Evolutionary conservation across 37 sponge, comb jelly and placozoan genomes (phyloP), one percentile per base, ranked within the genome.

Genomic region (Dysidea cf. avara): DNA sequence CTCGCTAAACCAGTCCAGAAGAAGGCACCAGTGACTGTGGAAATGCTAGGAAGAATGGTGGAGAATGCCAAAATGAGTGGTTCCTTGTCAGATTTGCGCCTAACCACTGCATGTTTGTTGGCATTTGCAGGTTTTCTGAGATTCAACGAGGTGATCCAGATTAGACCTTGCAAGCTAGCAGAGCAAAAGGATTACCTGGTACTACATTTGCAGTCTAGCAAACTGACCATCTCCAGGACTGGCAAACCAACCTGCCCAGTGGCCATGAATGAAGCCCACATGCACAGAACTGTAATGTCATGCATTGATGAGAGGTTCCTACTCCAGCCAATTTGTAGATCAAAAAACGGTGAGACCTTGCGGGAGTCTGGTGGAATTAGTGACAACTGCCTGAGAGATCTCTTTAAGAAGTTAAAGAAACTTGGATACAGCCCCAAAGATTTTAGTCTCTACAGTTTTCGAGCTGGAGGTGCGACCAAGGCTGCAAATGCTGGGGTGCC

Each of bases 201-300:
- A 20, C 33, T 61, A 29, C 25, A 61, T 21, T 32, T 61, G n/a
- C 31, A 20, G 63, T 61, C 63, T 61, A 61, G 63, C 31, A 61
- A 20, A 20, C 31, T 22, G 31, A 25, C 25, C 25, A 54, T 54
- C 25, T 22, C 56, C 3, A 22, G 56, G 25, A 54, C 56, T 54
- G 56, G 56, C 25, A 22, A 54, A 25, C 25, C 25, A 54, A 54
- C 56, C 22, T 54, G 56, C 56, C 56, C 56, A 54, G 56, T 54
- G 22, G 56, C 56, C 56, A 54, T 54, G 56, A 54, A 26, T 22
- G 56, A 54, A 54, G 22, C 25, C 56, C 25, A 54, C 56, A 26
- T 22, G 22, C 56, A 25, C 56, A 54, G n/a, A n/a, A n/a, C n/a
- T n/a, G n/a, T n/a, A n/a, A n/a, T n/a, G n/a, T n/a, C n/a, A n/a